Conservation (phyloP, 2,888 invertebrate species). For the Andrena haemorrhoa region DNA sequence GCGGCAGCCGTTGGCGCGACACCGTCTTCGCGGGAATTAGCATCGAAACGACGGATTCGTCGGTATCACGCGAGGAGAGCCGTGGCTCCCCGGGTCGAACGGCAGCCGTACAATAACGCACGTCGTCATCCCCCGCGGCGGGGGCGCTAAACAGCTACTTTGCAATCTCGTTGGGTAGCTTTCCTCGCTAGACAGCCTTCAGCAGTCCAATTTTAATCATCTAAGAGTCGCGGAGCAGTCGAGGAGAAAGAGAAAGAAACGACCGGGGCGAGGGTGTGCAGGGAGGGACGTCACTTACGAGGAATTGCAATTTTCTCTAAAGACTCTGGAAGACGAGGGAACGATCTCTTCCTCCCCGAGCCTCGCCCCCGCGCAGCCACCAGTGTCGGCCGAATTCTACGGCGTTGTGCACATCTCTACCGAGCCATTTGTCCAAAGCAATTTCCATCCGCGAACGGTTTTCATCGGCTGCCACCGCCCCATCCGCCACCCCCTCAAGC, state of each 20-base stretch:
- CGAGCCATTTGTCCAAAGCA: conserved; percentile 68
- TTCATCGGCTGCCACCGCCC: conserved; percentile 53
- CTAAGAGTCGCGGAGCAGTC: conserved; percentile 52
- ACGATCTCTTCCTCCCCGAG: not conserved
- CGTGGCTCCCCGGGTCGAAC: not conserved
- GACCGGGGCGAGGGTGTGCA: not conserved
- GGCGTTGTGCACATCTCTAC: conserved; percentile 48
- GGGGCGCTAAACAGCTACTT: conserved; percentile 54
- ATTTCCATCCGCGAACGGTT: conserved; percentile 74
- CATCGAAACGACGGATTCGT: conserved; percentile 27
- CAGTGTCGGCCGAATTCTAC: conserved; percentile 56
- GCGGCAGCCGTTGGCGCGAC: not conserved
- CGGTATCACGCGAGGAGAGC: not conserved
- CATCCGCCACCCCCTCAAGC: not conserved
- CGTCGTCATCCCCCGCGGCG: not conserved
- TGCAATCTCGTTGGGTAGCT: conserved; percentile 33
- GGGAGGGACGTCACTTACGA: conserved; percentile 63
- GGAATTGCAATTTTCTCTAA: conserved; percentile 68
- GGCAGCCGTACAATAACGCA: conserved; percentile 12
- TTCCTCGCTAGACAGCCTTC: conserved; percentile 2
- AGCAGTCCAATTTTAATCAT: conserved; percentile 64
- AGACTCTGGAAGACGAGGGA: conserved; percentile 43
- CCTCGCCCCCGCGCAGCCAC: not conserved
- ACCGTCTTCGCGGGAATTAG: conserved; percentile 23
- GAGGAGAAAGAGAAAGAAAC: conserved; percentile 25